Conservation (phyloP, 2,797 vertebrate genomes). For the Melanotaenia maccullochi region DNA sequence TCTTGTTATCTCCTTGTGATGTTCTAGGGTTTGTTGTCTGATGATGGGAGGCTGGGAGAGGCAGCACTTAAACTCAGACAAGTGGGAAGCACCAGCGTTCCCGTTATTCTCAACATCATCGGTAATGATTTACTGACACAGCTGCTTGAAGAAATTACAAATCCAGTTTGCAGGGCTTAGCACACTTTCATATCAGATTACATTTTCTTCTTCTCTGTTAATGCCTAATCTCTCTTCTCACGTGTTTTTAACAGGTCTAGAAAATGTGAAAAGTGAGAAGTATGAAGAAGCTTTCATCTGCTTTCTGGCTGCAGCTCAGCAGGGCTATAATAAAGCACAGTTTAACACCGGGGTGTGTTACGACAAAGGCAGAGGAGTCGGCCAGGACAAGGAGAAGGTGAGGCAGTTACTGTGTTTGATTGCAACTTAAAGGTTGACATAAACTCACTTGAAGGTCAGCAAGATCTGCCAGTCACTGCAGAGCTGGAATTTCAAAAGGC, state of each 20-base stretch:
- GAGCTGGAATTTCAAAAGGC: neutral
- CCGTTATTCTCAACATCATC: constrained; percentile 86
- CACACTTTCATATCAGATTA: fast-evolving
- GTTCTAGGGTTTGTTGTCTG: constrained; percentile 54
- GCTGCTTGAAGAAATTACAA: neutral
- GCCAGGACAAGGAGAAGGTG: constrained; percentile 85
- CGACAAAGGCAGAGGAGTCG: constrained; percentile 89
- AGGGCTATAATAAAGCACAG: constrained; percentile 92
- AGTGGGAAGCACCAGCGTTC: constrained; percentile 85
- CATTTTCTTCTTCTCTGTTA: neutral
- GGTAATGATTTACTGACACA: constrained; percentile 62
- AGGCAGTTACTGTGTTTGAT: neutral
- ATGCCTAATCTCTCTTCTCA: neutral
- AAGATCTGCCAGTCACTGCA: neutral
- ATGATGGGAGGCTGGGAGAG: constrained; percentile 78
- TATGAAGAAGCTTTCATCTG: constrained; percentile 85
- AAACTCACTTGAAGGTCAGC: neutral
- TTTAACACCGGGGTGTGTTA: constrained; percentile 94
- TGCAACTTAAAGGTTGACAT: neutral
- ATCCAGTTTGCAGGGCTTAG: neutral
- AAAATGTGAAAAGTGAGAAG: constrained; percentile 81
- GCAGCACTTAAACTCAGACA: constrained; percentile 84
- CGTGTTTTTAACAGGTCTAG: constrained; percentile 81
- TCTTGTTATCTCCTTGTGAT: neutral
- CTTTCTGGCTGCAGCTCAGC: constrained; percentile 89